These are phyloP conservation scores for Brachyhypopomus gauderio DNA, from an alignment of 2,113 vertebrate species.

Conservation along the genomic window DNA sequence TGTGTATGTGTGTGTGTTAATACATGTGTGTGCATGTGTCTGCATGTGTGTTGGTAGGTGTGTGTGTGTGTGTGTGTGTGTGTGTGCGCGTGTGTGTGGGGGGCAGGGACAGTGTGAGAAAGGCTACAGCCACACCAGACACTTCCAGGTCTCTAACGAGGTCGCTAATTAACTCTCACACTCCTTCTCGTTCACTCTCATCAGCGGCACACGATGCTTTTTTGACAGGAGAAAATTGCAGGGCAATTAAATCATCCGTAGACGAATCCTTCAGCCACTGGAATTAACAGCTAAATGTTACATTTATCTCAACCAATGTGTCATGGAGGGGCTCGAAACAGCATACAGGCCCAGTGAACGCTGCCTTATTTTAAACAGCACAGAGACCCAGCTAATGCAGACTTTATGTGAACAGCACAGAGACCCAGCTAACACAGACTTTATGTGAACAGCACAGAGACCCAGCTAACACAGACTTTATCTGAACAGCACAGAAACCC, in stretches of 20 bases:
- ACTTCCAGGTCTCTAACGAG: conserved; percentile 80
- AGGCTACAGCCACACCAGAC: conserved; percentile 63
- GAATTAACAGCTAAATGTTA: conserved; percentile 77
- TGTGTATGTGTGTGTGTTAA: not conserved
- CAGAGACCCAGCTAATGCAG: not conserved
- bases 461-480: too few relatives aligned
- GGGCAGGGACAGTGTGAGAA: conserved; percentile 43
- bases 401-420: too few relatives aligned
- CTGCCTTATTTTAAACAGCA: not conserved
- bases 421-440: too few relatives aligned
- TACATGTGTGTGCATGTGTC: not conserved
- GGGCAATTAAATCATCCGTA: conserved; percentile 82
- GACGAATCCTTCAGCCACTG: conserved; percentile 77
- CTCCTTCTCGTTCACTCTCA: conserved; percentile 67
- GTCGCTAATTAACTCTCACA: conserved; percentile 82
- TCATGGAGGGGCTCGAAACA: conserved; percentile 56
- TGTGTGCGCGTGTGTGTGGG: conserved; percentile 16
- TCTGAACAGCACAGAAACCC: too few relatives aligned
- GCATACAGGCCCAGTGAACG: not conserved
- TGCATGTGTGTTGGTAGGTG: not conserved
- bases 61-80: not conserved
- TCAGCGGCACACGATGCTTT: conserved; percentile 76
- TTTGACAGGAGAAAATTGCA: conserved; percentile 81
- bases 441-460: too few relatives aligned
- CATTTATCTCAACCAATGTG: conserved; percentile 67